These are phyloP conservation scores for Athalia circularis DNA, from an alignment of 2,888 invertebrate species.

Conservation along the genomic window DNA sequence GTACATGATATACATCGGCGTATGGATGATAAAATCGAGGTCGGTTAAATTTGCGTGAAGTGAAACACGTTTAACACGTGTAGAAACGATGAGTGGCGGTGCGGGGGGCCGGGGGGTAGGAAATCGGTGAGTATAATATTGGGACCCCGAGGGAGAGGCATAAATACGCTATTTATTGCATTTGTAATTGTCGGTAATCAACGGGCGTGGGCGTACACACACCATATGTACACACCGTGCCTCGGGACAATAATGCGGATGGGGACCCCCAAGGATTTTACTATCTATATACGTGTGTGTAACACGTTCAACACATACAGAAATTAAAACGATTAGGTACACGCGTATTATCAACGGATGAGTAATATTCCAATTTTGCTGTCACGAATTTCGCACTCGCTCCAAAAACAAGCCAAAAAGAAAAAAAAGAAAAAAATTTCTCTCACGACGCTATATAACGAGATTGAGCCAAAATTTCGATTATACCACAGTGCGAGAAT, in stretches of 20 bases:
- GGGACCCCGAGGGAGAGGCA: constrained; percentile 49
- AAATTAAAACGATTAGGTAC: no score
- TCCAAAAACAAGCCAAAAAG: no score
- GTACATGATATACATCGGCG: background rate
- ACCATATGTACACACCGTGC: background rate
- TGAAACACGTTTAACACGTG: constrained; percentile 22
- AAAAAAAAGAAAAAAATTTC: no score
- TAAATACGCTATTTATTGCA: constrained; percentile 66
- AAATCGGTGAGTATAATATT: no score
- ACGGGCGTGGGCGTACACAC: constrained; percentile 61
- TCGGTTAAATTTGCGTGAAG: background rate
- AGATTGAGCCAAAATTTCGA: no score
- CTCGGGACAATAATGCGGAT: no score
- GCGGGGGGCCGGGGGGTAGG: background rate
- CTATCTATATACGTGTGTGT: background rate
- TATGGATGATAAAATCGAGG: background rate
- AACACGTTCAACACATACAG: background rate
- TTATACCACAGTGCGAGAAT: no score
- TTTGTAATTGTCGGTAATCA: constrained; percentile 69
- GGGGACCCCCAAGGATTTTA: no score
- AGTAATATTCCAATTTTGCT: no score
- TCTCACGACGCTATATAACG: no score
- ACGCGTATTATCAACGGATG: no score
- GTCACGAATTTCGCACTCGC: no score
- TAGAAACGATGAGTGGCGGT: background rate